Base-by-base conservation (phyloP, 2,797 vertebrate species). In the Melanotaenia boesemani region DNA sequence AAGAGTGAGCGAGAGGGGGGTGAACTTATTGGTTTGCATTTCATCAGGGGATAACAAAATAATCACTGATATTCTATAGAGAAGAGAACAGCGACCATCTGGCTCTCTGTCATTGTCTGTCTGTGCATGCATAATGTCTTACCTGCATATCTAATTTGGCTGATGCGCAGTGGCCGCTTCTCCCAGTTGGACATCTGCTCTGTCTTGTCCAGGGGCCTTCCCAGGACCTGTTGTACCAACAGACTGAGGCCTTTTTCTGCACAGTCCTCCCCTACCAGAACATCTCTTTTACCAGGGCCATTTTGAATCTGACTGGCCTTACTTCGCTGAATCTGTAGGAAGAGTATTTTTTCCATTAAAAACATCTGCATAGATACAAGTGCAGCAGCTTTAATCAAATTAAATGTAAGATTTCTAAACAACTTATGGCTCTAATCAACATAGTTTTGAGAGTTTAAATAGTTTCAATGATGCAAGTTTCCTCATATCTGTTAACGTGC, bases 181-280 rank as follows among this genome's bases (percentile, higher is more conserved):
- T 97, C 95, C 97, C 96, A 97, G 92, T 96, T 95, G 20, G 97
- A 98, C 74, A 98, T 91, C 93, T 97, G 96, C 83, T 98, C 95
- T 0, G 81, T 89, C 88, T 98, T 97, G 89, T 98, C 95, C 64
- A 98, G 93, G 2, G 97, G 95, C 56, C 90, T 95, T 48, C 97
- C 96, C 75, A 97, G 88, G 57, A 97, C 92, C 32, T 96, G 95
- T 46, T 95, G 95, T 55, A 97, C 96, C 77, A 97, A 76, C 46
- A 96, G 92, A 89, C 96, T 97, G 68, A 98, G 95, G 1, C 97
- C 97, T 83, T 95, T 95, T 89, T 95, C 91, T 0, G 87, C 70
- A 6, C 85, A 80, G 28, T 85, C 63, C 15, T 92, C 83, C 26
- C 90, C 87, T 20, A 93, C 93, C 44, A 94, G 82, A 48, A 94